A percentile compares a stretch with the other conserved stretches of the same genome.
Evolutionary conservation across 2,888 invertebrate genomes (phyloP).

Genomic region (Maniola hyperantus): DNA sequence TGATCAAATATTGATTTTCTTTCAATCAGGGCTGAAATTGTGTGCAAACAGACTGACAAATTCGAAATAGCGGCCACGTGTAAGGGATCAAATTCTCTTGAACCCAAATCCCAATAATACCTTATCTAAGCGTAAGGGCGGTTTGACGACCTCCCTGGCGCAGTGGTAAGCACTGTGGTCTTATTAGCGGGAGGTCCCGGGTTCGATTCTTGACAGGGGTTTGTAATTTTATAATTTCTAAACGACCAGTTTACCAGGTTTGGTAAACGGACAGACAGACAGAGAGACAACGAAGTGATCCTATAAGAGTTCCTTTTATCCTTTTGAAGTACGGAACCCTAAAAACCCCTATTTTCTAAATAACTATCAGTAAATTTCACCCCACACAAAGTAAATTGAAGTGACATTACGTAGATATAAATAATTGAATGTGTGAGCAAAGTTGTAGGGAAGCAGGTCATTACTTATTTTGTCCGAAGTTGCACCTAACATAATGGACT

Average conservation of each 20-base stretch:
- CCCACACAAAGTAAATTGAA: slow-evolving; percentile 27
- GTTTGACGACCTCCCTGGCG: too few relatives aligned
- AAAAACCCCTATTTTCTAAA: neutral
- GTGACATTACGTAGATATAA: slow-evolving; percentile 40
- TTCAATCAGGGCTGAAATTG: slow-evolving; percentile 40
- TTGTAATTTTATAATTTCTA: too few relatives aligned
- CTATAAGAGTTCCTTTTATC: too few relatives aligned
- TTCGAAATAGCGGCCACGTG: slow-evolving; percentile 21
- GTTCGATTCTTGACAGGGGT: too few relatives aligned
- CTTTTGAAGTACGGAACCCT: too few relatives aligned
- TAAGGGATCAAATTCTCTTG: slow-evolving; percentile 18
- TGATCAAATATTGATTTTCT: slow-evolving; percentile 40
- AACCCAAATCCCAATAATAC: slow-evolving; percentile 1
- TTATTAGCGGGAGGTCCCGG: too few relatives aligned
- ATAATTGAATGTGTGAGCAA: slow-evolving; percentile 40
- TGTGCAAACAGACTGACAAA: slow-evolving; percentile 33
- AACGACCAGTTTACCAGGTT: too few relatives aligned
- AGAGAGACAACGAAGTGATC: too few relatives aligned
- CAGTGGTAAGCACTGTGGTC: too few relatives aligned
- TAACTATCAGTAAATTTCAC: neutral
- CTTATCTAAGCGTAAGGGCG: too few relatives aligned
- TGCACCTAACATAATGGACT: slow-evolving; percentile 16
- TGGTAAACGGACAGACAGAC: too few relatives aligned
- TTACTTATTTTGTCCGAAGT: slow-evolving; percentile 21
- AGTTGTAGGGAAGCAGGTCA: slow-evolving; percentile 18